Conservation (phyloP, 1,140 invertebrate genomes). For the Drosophila ercepeae region DNA sequence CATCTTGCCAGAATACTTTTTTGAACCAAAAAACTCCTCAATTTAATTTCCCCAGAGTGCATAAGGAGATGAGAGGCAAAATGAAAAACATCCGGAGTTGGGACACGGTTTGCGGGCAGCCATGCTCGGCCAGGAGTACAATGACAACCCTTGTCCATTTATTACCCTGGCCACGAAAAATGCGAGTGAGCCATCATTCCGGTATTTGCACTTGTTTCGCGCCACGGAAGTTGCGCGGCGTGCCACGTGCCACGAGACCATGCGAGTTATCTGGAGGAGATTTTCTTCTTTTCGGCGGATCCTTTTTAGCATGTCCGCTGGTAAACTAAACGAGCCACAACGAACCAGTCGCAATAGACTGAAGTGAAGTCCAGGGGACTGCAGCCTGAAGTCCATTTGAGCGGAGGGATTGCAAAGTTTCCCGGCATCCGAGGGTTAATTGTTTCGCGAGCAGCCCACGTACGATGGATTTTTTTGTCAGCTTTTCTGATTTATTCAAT, state of each 20-base stretch:
- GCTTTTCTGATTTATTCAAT: conserved; percentile 56
- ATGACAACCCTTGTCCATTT: conserved; percentile 51
- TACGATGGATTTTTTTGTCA: conserved; percentile 19
- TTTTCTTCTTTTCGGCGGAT: conserved; percentile 60
- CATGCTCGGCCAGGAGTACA: neutral
- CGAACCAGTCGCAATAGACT: conserved; percentile 14
- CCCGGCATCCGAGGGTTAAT: conserved; percentile 47
- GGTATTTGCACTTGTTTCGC: conserved; percentile 76
- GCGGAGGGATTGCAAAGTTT: conserved; percentile 54
- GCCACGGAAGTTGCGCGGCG: conserved; percentile 25
- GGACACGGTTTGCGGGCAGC: conserved; percentile 17
- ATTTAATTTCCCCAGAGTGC: conserved; percentile 15
- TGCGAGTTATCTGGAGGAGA: conserved; percentile 40
- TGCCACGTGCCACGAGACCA: conserved; percentile 51
- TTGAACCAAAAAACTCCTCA: neutral
- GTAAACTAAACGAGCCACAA: conserved; percentile 51
- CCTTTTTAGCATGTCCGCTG: conserved; percentile 54
- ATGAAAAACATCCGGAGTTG: neutral
- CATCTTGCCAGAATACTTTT: neutral
- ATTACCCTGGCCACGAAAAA: conserved; percentile 69
- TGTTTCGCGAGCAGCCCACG: conserved; percentile 65
- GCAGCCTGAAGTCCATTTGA: conserved; percentile 40
- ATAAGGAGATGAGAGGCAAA: neutral
- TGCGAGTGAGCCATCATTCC: conserved; percentile 64
- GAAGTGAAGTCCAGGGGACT: neutral